Percentiles rank a stretch among this genome's conserved stretches.
These are phyloP conservation scores for Tenthredo amoena DNA, from an alignment of 2,888 invertebrate genomes.

Conservation along the genomic window DNA sequence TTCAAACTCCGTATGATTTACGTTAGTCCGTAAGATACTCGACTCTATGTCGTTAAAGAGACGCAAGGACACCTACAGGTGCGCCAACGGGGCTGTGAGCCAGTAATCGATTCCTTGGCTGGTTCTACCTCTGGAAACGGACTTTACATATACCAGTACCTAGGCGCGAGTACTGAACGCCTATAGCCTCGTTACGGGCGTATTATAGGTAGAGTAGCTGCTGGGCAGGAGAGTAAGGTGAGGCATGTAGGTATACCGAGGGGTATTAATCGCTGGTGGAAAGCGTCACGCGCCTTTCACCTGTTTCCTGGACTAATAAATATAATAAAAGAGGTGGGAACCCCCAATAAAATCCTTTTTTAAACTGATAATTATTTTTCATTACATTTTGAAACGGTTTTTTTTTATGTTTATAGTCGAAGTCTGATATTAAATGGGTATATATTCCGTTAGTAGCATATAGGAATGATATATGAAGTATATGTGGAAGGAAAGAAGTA, in stretches of 20 bases:
- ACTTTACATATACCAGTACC: background rate
- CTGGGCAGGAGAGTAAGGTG: background rate
- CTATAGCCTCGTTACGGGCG: background rate
- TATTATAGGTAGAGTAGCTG: background rate
- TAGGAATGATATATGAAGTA: background rate
- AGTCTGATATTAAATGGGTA: too few species aligned
- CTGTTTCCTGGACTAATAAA: background rate
- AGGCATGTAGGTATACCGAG: background rate
- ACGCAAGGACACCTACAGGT: slow-evolving; percentile 4
- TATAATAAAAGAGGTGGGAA: too few species aligned
- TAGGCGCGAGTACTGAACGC: background rate
- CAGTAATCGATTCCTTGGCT: background rate
- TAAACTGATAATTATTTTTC: too few species aligned
- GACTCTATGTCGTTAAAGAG: background rate
- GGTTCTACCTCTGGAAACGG: background rate
- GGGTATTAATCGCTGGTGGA: background rate
- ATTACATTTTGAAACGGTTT: too few species aligned
- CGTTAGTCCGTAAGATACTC: background rate
- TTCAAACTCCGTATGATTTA: slow-evolving; percentile 2
- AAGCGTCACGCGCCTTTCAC: slow-evolving; percentile 10
- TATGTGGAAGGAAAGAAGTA: background rate
- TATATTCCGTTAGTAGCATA: too few species aligned
- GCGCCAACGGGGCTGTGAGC: background rate
- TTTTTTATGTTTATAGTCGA: too few species aligned
- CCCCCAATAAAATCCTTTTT: too few species aligned